phyloP scores from a whole-genome alignment of 2,797 vertebrate species.

The Cynopterus sphinx region DNA sequence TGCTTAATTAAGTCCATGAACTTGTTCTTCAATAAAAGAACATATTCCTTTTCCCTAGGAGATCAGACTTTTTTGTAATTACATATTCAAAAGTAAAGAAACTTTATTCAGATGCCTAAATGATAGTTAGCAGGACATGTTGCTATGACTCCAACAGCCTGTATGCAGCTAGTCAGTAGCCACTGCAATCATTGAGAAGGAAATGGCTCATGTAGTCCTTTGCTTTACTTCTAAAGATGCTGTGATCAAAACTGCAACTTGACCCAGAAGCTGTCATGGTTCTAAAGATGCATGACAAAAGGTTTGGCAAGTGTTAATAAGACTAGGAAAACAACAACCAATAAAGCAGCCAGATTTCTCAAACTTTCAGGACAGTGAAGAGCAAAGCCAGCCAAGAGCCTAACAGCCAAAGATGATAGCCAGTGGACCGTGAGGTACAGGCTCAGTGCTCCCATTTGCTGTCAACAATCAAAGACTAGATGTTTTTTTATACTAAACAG shows the following conservation, averaged over 20 bases:
- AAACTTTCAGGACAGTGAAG: conserved; percentile 31
- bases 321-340: conserved; percentile 46
- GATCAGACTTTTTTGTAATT: conserved; percentile 24
- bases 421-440: conserved; percentile 57
- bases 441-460: conserved; percentile 41
- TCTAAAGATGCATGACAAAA: conserved; percentile 61
- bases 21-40: neutral
- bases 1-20: conserved; percentile 50
- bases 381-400: conserved; percentile 48
- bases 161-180: conserved; percentile 34
- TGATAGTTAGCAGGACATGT: conserved; percentile 29
- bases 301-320: conserved; percentile 67
- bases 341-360: conserved; percentile 54
- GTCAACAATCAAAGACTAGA: conserved; percentile 50
- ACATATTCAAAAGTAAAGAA: conserved; percentile 48
- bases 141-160: conserved; percentile 56
- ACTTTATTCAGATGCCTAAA: conserved; percentile 55
- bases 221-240: conserved; percentile 59
- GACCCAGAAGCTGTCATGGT: conserved; percentile 67
- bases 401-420: conserved; percentile 57
- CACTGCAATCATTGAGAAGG: conserved; percentile 12
- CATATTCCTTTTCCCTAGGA: conserved; percentile 8
- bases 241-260: conserved; percentile 69
- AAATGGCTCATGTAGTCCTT: conserved; percentile 46
- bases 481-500: conserved; percentile 62